Evolutionary conservation across 1,140 invertebrate species (phyloP), one percentile per base, ranked within the genome.

Genomic region (Cotesia glomerata): DNA sequence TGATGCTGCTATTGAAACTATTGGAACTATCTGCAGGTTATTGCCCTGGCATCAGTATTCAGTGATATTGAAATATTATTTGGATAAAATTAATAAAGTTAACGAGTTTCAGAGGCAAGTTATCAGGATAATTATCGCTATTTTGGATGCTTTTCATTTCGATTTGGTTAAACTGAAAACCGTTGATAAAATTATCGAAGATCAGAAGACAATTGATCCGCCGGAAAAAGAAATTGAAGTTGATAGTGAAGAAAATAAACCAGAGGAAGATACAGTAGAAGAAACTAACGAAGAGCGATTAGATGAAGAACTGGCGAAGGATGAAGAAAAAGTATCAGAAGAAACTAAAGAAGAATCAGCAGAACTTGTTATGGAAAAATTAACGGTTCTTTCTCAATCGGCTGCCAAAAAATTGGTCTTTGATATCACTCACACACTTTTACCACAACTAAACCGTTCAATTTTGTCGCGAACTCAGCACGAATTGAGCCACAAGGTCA

Each of bases 101-200:
- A 76, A 91, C 0, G 91, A 94, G 13, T 92, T 92, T 85, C 95
- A 97, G 79, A 96, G 95, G 81, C 93, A 95, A 77, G 86, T 93
- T 56, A 92, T 95, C 0, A 91, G 94, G 75, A 90, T 98, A 52
- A 87, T 97, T 14, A 92, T 96, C 0, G 90, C 90, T 1, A 92
- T 99, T 67, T 86, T 99, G 35, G 94, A 98, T 85, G 91, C 93
- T 1, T 99, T 98, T 81, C 97, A 99, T 86, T 99, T 95, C 86
- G 94, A 98, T 89, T 85, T 98, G 35, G 91, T 90, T 0, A 91
- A 92, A 26, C 75, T 80, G 59, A 82, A 82, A 9, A 65, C 51
- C 65, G 14, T 26, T 3, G 62, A 74, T 26, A 49, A 45, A n/a
- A 54, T 62, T 34, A 59, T 68, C 5, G 74, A 79, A 72, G 76